Conservation (phyloP, 2,113 vertebrate species). For the Genyomyrus donnyi region DNA sequence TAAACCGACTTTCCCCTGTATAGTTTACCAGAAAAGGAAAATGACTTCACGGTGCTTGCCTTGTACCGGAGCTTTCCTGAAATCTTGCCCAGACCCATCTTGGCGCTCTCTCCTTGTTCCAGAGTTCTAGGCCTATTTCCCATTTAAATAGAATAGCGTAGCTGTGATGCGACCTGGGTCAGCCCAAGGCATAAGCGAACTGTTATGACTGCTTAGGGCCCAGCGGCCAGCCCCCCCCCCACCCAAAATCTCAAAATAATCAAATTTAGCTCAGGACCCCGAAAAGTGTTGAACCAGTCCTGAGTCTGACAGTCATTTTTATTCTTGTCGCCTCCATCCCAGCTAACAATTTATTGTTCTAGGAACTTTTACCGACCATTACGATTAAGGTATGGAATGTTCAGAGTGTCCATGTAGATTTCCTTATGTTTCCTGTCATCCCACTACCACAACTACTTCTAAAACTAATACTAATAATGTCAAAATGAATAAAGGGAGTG, state of each 20-base stretch:
- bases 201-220: background rate
- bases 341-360: background rate
- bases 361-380: background rate
- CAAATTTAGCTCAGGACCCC: background rate
- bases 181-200: background rate
- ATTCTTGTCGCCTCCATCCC: background rate
- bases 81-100: background rate
- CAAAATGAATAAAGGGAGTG: background rate
- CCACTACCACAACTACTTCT: background rate
- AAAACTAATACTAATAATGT: background rate
- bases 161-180: background rate
- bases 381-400: background rate
- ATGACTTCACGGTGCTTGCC: background rate
- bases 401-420: background rate
- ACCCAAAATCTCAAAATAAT: background rate
- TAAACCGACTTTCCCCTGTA: background rate
- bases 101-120: background rate
- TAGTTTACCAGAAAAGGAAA: constrained; percentile 8
- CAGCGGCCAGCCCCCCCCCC: background rate
- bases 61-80: constrained; percentile 3
- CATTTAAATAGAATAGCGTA: background rate
- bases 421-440: background rate
- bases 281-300: background rate
- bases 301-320: background rate
- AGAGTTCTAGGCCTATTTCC: background rate